Evolutionary conservation across 2,797 vertebrate genomes (phyloP).

Genomic region (Nyctalus aviator): DNA sequence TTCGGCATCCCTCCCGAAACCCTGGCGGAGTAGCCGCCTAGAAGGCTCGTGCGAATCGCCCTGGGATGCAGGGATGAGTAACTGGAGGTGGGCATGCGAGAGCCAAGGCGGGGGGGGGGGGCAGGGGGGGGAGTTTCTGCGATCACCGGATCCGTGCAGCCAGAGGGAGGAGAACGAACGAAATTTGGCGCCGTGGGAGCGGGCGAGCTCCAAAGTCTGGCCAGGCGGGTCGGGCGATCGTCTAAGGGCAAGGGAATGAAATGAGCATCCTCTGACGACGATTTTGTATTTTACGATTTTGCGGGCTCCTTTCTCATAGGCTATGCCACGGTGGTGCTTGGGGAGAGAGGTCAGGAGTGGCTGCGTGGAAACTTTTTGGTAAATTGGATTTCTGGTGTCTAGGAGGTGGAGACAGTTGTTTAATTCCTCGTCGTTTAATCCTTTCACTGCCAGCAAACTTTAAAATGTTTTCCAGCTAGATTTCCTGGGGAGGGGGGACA

Average conservation of each 20-base stretch:
- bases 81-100: conserved; percentile 3
- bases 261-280: conserved; percentile 56
- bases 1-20: neutral
- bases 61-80: neutral
- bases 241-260: conserved; percentile 32
- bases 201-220: neutral
- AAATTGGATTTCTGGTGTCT: conserved; percentile 60
- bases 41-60: conserved; percentile 31
- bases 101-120: neutral
- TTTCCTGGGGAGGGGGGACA: neutral
- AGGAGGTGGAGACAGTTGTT: conserved; percentile 67
- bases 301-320: conserved; percentile 32
- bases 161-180: neutral
- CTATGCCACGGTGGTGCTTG: neutral
- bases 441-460: conserved; percentile 64
- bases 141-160: neutral
- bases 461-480: neutral
- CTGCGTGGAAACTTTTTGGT: conserved; percentile 79
- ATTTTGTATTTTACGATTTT: neutral
- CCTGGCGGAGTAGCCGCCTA: neutral
- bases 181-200: conserved; percentile 45
- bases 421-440: conserved; percentile 74
- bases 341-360: conserved; percentile 47
- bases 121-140: neutral
- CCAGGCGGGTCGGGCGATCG: neutral